Percentiles rank a stretch among this genome's conserved stretches.
Evolutionary conservation across 1,140 invertebrate genomes (phyloP).

Genomic region (Latrodectus geometricus): DNA sequence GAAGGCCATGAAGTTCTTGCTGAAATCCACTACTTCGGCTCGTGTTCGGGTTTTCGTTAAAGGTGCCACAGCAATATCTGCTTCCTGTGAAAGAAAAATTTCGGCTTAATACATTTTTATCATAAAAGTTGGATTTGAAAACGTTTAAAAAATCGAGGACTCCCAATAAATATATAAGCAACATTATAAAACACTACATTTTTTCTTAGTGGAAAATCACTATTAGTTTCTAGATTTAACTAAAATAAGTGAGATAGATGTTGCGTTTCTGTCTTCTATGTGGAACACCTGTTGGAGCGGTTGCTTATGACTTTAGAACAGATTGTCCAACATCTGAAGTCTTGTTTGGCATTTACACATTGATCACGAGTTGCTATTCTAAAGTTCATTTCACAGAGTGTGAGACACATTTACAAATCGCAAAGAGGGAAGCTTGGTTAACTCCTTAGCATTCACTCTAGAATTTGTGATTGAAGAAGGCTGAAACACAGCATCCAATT

Average conservation of each 20-base stretch:
- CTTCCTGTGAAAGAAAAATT: not conserved
- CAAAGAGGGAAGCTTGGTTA: no score
- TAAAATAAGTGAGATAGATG: not conserved
- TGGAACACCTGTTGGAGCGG: not conserved
- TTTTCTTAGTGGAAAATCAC: not conserved
- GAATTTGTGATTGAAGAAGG: no score
- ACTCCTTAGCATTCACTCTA: no score
- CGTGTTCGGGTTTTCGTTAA: conserved; percentile 20
- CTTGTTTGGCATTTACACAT: no score
- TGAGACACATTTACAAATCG: no score
- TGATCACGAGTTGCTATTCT: no score
- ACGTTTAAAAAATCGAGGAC: not conserved
- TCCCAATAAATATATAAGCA: not conserved
- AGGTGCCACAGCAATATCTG: conserved; percentile 6
- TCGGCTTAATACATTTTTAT: not conserved
- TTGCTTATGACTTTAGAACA: no score
- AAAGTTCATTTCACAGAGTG: no score
- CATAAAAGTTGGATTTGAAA: not conserved
- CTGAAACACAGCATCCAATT: no score
- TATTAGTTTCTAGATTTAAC: not conserved
- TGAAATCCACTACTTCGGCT: not conserved
- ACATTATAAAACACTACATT: no score
- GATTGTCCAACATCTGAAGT: no score
- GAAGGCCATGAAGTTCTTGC: conserved; percentile 13
- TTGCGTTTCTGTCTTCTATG: not conserved